Evolutionary conservation across 2,888 invertebrate species (phyloP).

Genomic region (Stenoptilia bipunctidactyla): DNA sequence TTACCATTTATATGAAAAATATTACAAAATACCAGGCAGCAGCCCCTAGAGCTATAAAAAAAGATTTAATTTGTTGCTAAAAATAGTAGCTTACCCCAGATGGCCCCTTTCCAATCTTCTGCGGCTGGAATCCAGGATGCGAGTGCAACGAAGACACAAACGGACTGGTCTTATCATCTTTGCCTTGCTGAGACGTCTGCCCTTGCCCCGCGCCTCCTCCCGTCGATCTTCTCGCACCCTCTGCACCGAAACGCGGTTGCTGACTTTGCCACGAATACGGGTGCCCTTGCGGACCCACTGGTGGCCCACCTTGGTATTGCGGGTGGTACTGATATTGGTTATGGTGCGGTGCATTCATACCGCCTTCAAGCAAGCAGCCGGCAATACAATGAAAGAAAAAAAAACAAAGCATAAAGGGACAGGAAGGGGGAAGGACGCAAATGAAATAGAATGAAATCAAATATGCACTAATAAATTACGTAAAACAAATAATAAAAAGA

Average conservation of each 20-base stretch:
- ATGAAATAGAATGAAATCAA: constrained; percentile 35
- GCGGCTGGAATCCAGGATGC: constrained; percentile 93
- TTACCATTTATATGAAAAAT: no score
- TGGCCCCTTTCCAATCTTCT: constrained; percentile 87
- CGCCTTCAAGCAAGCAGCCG: constrained; percentile 63
- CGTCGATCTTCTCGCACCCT: constrained; percentile 49
- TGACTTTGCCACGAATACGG: constrained; percentile 33
- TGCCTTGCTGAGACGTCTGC: constrained; percentile 32
- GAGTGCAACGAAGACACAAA: constrained; percentile 91
- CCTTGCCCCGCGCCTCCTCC: constrained; percentile 23
- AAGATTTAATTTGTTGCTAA: no score
- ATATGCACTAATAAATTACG: constrained; percentile 31
- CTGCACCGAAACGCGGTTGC: constrained; percentile 63
- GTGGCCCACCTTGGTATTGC: constrained; percentile 56
- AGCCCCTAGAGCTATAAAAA: no score
- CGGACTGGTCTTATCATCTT: constrained; percentile 82
- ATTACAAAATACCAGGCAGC: no score
- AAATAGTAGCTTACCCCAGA: constrained; percentile 69
- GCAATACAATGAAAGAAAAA: constrained; percentile 71
- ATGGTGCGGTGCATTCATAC: constrained; percentile 71
- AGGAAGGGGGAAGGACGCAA: constrained; percentile 45
- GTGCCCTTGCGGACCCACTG: constrained; percentile 32
- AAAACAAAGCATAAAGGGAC: constrained; percentile 65
- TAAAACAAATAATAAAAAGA: constrained; percentile 13
- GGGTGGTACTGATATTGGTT: constrained; percentile 69